Evolutionary conservation across 2,113 vertebrate genomes (phyloP), one percentile per base, ranked within the genome.

Genomic region (Malurus melanocephalus): DNA sequence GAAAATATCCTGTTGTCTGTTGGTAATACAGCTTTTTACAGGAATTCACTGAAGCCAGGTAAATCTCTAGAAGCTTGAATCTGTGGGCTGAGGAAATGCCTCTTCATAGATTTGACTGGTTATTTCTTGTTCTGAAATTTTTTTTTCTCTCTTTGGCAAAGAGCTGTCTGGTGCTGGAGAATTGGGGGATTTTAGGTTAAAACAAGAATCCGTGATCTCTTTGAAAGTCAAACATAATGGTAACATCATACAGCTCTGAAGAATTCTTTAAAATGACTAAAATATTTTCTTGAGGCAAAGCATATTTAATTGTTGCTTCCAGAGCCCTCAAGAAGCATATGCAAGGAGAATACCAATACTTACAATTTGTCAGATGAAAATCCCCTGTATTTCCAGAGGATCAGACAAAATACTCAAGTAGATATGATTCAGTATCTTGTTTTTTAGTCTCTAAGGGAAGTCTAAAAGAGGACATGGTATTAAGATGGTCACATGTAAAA

Each of bases 231-330:
- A 32, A 73, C 72, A 22, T 76, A 77, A 33, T 80, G 59, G 43
- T 69, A 91, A 23, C n/a, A 55, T 75, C 57, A 69, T 45, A 35
- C 8, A 84, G 26, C 40, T 84, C 19, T 61, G 57, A 68, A 12
- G 93, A 88, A 69, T 76, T 88, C 55, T 90, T 88, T 82, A 51
- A 79, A 92, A 90, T 57, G 24, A 30, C 65, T 75, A 72, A 72
- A 66, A 74, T 33, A 4, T 86, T 88, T 92, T 88, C 86, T 90
- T 76, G 53, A 90, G 45, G 55, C 49, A 68, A 81, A 90, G 18
- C 23, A 12, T 84, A 32, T 68, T 88, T 81, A 55, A 59, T 91
- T 92, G 52, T 66, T 88, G 17, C n/a, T 87, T 62, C 43, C 59
- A 84, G 59, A 69, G 49, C 33, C 30, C 43, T 80, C 43, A 48